Percentiles rank a stretch among this genome's conserved stretches.
phyloP scores from a whole-genome alignment of 2,797 vertebrate species.

The Antennarius maculatus region DNA sequence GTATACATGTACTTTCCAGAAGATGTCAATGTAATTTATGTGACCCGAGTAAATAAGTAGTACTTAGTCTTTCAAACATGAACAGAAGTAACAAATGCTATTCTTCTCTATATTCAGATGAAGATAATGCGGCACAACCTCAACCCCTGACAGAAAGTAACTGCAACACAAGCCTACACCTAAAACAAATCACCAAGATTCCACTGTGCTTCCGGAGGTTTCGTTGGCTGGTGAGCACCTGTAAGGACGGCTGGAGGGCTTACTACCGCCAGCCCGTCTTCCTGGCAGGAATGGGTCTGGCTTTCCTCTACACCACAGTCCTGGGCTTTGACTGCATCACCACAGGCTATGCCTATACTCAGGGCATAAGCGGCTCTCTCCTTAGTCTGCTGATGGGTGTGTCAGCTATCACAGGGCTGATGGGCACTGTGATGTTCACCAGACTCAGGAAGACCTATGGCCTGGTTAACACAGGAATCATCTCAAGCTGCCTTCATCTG shows the following conservation, averaged over 20 bases:
- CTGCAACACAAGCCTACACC: conserved; percentile 56
- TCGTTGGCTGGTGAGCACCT: conserved; percentile 73
- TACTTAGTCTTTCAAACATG: conserved; percentile 11
- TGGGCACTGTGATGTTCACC: conserved; percentile 86
- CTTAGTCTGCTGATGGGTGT: conserved; percentile 85
- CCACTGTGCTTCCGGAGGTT: conserved; percentile 73
- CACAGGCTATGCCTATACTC: conserved; percentile 85
- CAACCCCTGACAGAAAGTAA: conserved; percentile 59
- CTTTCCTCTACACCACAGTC: conserved; percentile 86
- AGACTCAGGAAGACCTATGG: conserved; percentile 81
- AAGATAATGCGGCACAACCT: conserved; percentile 45
- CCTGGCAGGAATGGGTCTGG: conserved; percentile 84
- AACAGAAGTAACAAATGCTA: conserved; percentile 37
- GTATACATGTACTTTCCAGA: conserved; percentile 11
- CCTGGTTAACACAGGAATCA: conserved; percentile 82
- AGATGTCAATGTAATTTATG: conserved; percentile 4
- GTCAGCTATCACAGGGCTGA: conserved; percentile 81
- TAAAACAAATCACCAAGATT: conserved; percentile 63
- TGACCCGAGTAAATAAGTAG: conserved; percentile 7
- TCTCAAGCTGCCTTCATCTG: conserved; percentile 84
- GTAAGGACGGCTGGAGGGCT: conserved; percentile 80
- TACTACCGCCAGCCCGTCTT: conserved; percentile 84
- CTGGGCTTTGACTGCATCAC: conserved; percentile 87
- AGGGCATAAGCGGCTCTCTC: conserved; percentile 86
- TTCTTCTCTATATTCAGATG: conserved; percentile 61